Evolutionary conservation across 2,888 invertebrate species (phyloP), one percentile per base, ranked within the genome.

Genomic region (Hanleya hanleyi): DNA sequence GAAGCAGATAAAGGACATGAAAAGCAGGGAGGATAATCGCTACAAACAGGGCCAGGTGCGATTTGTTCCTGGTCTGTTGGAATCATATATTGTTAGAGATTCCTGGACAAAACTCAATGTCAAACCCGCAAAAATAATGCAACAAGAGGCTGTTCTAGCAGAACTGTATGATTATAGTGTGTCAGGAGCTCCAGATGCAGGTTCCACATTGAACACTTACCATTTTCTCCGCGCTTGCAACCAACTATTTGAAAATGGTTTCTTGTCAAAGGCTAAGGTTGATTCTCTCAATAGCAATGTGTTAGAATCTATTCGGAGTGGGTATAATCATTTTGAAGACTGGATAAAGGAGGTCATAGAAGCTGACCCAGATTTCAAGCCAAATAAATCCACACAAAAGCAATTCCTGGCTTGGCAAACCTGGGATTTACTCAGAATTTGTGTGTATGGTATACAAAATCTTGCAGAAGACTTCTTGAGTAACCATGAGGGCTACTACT

Each of bases 71-170:
- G 51, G 51, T n/a, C 51, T 51, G 7, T 26, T 18, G 51, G n/a
- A 51, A 22, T 7, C 22, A 18, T 51, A 51, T 22, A 51, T 51
- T 22, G 22, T 18, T 22, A 51, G 51, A 51, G 51, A 51, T 51
- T 22, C 51, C 12, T 51, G 51, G 51, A 51, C 51, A n/a, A 12
- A 26, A 26, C 22, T 51, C 6, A 51, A 51, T 51, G 51, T 51
- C 22, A 51, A 51, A 26, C 51, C 51, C 7, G 9, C 51, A 7
- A 51, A 51, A 51, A 51, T 51, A 12, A 51, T 51, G 51, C 51
- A 51, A 22, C 51, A 51, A 51, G 51, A 51, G 22, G 51, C 51
- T 51, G 51, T 51, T 51, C 22, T 51, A 18, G 51, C 51, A 51
- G 51, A 51, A 51, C 22, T 51, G 26, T 51, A 51, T 22, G 9